Percentiles rank a stretch among this genome's conserved stretches.
phyloP scores from a whole-genome alignment of 2,888 invertebrate genomes.

The Leptura quadrifasciata region DNA sequence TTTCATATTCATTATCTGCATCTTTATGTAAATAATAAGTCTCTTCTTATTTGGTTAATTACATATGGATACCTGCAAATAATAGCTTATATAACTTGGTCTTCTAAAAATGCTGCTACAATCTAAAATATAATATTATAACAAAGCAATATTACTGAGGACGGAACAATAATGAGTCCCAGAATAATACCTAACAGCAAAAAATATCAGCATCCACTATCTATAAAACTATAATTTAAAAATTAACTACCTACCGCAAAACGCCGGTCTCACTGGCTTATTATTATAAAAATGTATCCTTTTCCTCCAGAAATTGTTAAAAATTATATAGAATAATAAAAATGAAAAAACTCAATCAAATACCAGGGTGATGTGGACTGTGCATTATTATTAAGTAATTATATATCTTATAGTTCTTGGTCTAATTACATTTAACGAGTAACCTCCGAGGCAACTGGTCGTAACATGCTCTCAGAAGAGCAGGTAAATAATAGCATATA shows the following conservation, averaged over 20 bases:
- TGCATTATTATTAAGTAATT: conserved; percentile 67
- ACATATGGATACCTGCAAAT: neutral
- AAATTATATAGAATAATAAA: conserved; percentile 35
- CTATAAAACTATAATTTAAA: conserved; percentile 41
- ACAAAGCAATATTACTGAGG: neutral
- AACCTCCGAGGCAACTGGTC: conserved; percentile 55
- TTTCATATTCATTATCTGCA: no score
- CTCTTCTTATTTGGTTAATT: no score
- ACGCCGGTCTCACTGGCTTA: neutral
- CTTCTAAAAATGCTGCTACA: neutral
- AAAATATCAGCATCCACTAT: neutral
- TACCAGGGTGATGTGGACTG: conserved; percentile 40
- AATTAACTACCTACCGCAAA: conserved; percentile 33
- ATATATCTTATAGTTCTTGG: conserved; percentile 60
- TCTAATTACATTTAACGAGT: conserved; percentile 66
- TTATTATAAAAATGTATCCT: conserved; percentile 42
- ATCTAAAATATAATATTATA: neutral
- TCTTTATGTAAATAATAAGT: no score
- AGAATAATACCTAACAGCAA: neutral
- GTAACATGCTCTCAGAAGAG: conserved; percentile 43
- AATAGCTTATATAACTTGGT: neutral
- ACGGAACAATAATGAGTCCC: conserved; percentile 9
- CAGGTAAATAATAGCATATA: conserved; percentile 56
- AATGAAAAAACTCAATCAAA: conserved; percentile 47
- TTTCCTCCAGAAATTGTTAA: conserved; percentile 35